Conservation (phyloP, 2,113 vertebrate genomes). For the Dasypus novemcinctus region DNA sequence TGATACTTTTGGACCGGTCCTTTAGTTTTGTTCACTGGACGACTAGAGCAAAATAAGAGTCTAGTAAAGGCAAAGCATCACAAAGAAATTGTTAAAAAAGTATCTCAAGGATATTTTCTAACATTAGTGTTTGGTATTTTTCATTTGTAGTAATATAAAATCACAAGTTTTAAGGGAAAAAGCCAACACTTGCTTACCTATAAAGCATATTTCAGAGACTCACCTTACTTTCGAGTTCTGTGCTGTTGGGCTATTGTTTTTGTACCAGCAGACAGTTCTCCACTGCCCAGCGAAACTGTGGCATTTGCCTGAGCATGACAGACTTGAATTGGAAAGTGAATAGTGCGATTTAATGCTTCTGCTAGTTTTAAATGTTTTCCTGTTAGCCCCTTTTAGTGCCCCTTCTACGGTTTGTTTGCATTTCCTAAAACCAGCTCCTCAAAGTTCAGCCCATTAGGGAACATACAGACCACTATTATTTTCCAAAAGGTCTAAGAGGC, state of each 20-base stretch:
- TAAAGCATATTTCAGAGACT: constrained; percentile 38
- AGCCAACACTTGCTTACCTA: constrained; percentile 15
- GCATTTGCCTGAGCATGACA: constrained; percentile 70
- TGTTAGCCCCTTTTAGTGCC: not conserved
- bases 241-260: not conserved
- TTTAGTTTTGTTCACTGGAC: not conserved
- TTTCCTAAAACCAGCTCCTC: not conserved
- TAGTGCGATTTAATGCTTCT: constrained; percentile 12
- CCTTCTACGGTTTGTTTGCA: not conserved
- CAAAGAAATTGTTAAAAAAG: not conserved
- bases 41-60: not conserved
- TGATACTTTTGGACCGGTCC: not conserved
- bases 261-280: constrained; percentile 60
- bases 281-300: constrained; percentile 76
- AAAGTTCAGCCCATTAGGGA: not conserved
- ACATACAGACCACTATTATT: not conserved
- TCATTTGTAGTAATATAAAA: not conserved
- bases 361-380: not conserved
- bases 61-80: not conserved
- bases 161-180: constrained; percentile 29
- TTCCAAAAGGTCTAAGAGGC: not conserved
- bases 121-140: not conserved
- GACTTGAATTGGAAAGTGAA: constrained; percentile 58
- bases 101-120: not conserved
- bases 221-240: constrained; percentile 59